Percentiles rank a stretch among this genome's conserved stretches.
phyloP scores from a whole-genome alignment of 2,888 invertebrate genomes.

The Drosophila fulvimacula region DNA sequence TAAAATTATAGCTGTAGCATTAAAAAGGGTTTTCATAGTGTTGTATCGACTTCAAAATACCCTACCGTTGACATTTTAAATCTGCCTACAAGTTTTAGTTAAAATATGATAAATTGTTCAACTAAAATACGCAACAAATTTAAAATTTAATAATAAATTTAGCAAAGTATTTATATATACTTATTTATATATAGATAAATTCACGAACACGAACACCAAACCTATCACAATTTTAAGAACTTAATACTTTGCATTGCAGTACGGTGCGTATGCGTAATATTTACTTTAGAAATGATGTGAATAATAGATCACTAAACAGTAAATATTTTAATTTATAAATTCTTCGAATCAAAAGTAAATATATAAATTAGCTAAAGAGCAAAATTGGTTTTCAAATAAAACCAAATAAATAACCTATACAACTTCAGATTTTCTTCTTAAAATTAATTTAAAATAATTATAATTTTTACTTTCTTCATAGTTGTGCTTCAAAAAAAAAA shows the following conservation, averaged over 20 bases:
- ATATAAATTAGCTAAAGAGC: background rate
- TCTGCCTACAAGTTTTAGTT: background rate
- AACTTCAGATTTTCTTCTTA: background rate
- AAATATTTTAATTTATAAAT: background rate
- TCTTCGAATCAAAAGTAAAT: background rate
- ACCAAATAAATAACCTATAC: background rate
- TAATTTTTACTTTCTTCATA: too few species aligned
- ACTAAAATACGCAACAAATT: background rate
- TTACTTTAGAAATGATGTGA: background rate
- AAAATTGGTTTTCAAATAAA: background rate
- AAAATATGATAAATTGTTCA: too few species aligned
- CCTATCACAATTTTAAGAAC: background rate
- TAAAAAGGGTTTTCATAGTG: slow-evolving; percentile 8
- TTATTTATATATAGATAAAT: background rate
- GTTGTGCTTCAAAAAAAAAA: too few species aligned
- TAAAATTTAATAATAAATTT: background rate
- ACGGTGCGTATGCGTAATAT: slow-evolving; percentile 10
- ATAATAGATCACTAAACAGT: background rate
- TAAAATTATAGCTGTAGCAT: slow-evolving; percentile 37
- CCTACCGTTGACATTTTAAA: background rate
- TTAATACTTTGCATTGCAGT: background rate
- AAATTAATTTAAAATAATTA: too few species aligned
- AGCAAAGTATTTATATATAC: background rate
- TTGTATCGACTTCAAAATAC: background rate
- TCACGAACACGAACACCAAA: background rate